These are phyloP conservation scores for Polydrusus cervinus DNA, from an alignment of 2,888 invertebrate species.

Conservation along the genomic window DNA sequence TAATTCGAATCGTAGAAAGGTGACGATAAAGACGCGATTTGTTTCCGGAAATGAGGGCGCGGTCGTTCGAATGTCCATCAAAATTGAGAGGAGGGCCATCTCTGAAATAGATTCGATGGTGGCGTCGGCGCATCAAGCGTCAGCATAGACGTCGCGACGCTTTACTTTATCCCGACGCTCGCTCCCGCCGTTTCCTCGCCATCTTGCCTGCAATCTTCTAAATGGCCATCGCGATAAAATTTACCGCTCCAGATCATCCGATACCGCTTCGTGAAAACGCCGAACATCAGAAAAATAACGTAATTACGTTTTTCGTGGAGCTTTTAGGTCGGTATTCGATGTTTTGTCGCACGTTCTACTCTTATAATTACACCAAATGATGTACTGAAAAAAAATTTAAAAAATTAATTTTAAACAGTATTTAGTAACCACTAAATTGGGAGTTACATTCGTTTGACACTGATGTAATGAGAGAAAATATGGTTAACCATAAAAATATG, in stretches of 20 bases:
- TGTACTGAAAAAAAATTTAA: no score
- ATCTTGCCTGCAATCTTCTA: constrained; percentile 71
- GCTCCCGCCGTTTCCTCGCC: constrained; percentile 62
- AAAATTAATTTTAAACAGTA: no score
- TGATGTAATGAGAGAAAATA: no score
- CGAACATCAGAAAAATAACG: constrained; percentile 49
- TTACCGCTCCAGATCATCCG: constrained; percentile 63
- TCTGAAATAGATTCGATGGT: constrained; percentile 68
- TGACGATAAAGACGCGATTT: constrained; percentile 69
- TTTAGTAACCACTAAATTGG: no score
- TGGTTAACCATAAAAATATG: no score
- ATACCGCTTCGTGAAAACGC: constrained; percentile 51
- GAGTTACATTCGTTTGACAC: no score
- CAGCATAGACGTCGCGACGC: constrained; percentile 63
- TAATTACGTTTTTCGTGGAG: constrained; percentile 37
- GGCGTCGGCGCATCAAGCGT: constrained; percentile 64
- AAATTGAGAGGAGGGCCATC: constrained; percentile 72
- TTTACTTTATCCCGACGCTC: constrained; percentile 59
- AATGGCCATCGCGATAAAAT: constrained; percentile 71
- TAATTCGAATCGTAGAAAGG: constrained; percentile 54
- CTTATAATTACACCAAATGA: not conserved
- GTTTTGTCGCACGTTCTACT: constrained; percentile 28
- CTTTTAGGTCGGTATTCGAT: constrained; percentile 37
- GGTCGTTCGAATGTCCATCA: constrained; percentile 72
- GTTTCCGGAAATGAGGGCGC: constrained; percentile 70